phyloP scores from a whole-genome alignment of 30 jellyfish, hydroid and myxozoan species.

The Mastigias papua region DNA sequence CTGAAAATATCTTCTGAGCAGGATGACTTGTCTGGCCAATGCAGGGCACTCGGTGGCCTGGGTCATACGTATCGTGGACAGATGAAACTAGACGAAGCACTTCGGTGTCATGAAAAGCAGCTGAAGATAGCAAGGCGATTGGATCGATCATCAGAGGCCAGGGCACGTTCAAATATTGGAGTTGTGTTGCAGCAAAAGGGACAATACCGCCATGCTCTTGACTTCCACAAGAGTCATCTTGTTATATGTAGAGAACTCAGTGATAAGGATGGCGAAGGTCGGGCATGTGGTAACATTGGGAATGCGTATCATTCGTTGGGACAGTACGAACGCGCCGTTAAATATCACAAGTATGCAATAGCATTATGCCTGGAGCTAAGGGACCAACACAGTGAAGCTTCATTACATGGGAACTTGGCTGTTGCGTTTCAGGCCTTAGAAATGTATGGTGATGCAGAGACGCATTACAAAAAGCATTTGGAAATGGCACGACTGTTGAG shows the following conservation, averaged over 20 bases:
- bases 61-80: conserved; percentile 91
- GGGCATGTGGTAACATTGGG: conserved; percentile 99
- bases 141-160: conserved; percentile 85
- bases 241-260: conserved; percentile 75
- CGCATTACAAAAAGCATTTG: conserved; percentile 81
- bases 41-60: conserved; percentile 91
- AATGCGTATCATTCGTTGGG: conserved; percentile 93
- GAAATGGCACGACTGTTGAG: conserved; percentile 68
- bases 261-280: conserved; percentile 95
- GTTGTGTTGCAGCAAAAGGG: conserved; percentile 91
- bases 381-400: conserved; percentile 79
- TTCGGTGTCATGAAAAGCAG: conserved; percentile 87
- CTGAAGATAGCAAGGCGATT: conserved; percentile 75
- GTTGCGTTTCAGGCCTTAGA: conserved; percentile 94
- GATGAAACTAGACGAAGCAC: conserved; percentile 76
- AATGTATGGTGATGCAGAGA: conserved; percentile 80
- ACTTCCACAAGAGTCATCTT: conserved; percentile 87
- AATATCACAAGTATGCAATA: conserved; percentile 87
- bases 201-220: conserved; percentile 85
- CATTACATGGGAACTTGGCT: conserved; percentile 94
- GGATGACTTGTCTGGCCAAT: conserved; percentile 60
- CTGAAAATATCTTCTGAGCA: conserved; percentile 58
- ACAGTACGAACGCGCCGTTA: conserved; percentile 87
- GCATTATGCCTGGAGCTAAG: conserved; percentile 76
- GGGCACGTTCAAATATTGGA: conserved; percentile 94